Base-by-base conservation (phyloP, 2,888 invertebrate species). In the Rotaria sp. region DNA sequence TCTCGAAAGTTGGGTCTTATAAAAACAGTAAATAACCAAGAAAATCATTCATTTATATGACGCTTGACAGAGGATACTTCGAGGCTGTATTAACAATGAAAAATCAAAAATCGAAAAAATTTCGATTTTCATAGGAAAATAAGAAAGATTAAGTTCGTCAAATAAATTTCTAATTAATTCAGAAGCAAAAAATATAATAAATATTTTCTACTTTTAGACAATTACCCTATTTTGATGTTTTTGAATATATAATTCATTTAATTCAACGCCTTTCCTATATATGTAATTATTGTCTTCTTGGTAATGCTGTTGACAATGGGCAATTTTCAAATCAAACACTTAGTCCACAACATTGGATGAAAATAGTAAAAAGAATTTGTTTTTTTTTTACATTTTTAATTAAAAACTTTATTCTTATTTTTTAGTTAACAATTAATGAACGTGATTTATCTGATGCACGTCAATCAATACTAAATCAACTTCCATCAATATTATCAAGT, bases 371-470 rank as follows among this genome's bases (percentile, higher is more conserved):
- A 18, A 18, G 7, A 59, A 2, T 30, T 41, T 3, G 35, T 21
- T 35, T 2, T 38, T 24, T 41, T 41, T 75, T 11, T 10, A 26
- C 0, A 24, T 24, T 75, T 24, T 41, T 35, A 5, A 1, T 45
- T n/a, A n/a, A n/a, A n/a, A n/a, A n/a, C 0, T 41, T 26, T 80
- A 1, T 45, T 45, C 45, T 10, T 45, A 15, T 45, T 3, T n/a
- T 80, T 45, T 13, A 80, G 80, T 13, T 45, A 26, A 45, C 26
- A 13, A 45, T 80, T 11, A 80, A 45, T 45, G 80, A 80, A 45
- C 80, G 80, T 80, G 80, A 80, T 45, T 26, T 80, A 26, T 80
- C 26, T 21, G 80, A 80, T 80, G 80, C 80, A 15, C 80, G 80
- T 41, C 80, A 80, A 80, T 80, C 45, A 13, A 80, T 80, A 26